Base-by-base conservation (phyloP, 2,113 vertebrate species). In the Mungos mungo region DNA sequence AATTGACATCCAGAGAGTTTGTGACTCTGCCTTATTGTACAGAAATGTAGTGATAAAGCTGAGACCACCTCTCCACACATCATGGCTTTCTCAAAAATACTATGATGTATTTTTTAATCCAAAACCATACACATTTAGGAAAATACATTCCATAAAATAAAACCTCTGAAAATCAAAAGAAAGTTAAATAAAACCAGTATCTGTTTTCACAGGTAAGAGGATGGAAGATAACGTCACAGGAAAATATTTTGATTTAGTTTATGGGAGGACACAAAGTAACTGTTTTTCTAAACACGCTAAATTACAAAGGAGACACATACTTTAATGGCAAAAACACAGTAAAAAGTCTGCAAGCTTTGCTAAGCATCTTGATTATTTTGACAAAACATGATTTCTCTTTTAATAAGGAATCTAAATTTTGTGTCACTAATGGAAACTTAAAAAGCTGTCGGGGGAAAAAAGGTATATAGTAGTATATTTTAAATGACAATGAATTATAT, bases 311-410 rank as follows among this genome's bases (percentile, higher is more conserved):
- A 45, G 13, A 1, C 10, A 45, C 60, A 35, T 84, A 29, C 3
- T 93, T 91, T 13, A 81, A 76, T 33, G 35, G 33, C 21, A 54
- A 89, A 85, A 38, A n/a, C 33, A 71, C 77, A 77, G 3, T 35
- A 47, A 81, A 19, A 1, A 38, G 3, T 27, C 31, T 91, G 0
- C 27, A 57, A 45, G 31, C 29, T 83, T 60, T 86, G 33, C 50
- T 95, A 12, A 65, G 18, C 29, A 50, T 93, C 33, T 95, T 80
- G 6, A 97, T 94, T 91, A 86, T 89, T 95, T 95, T 90, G 86
- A 71, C 88, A 81, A 84, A 93, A 2, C 11, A 23, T 79, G 14
- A 82, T 52, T 45, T 96, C 7, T 52, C 9, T 65, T 94, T 88
- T n/a, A 50, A 93, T 65, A 71, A 79, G 7, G 2, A 14, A 60